These are phyloP conservation scores for Antechinus flavipes DNA, from an alignment of 2,113 vertebrate species.

Conservation along the genomic window DNA sequence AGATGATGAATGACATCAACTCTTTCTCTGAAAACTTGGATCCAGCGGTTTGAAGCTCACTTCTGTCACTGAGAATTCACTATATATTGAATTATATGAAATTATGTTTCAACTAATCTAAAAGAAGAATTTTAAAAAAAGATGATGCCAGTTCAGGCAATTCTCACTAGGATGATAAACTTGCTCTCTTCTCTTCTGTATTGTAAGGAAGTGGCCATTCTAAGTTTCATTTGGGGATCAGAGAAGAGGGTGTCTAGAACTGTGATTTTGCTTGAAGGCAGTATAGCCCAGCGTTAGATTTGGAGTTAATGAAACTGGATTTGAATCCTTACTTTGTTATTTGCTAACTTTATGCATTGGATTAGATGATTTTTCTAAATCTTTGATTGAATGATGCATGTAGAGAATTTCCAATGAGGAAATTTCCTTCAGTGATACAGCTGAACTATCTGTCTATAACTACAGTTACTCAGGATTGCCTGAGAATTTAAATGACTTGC, in stretches of 20 bases:
- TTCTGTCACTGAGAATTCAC: background rate
- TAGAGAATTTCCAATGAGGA: background rate
- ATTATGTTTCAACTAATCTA: background rate
- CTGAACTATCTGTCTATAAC: background rate
- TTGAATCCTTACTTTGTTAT: background rate
- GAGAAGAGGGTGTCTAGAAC: background rate
- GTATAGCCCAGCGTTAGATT: background rate
- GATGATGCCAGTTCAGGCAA: background rate
- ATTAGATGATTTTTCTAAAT: background rate
- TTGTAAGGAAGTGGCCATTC: background rate
- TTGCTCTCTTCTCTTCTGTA: background rate
- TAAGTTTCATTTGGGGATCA: background rate
- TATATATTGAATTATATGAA: background rate
- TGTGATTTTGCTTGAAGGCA: background rate
- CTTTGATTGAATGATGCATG: background rate
- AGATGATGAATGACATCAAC: background rate
- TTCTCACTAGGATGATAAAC: background rate
- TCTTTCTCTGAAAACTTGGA: background rate
- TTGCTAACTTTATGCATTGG: background rate
- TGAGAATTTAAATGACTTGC: background rate
- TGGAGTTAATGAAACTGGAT: background rate
- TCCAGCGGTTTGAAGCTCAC: background rate
- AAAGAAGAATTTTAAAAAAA: background rate
- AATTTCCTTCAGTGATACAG: background rate
- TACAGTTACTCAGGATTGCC: background rate